Conservation (phyloP, 2,113 vertebrate species). For the Suricata suricatta region DNA sequence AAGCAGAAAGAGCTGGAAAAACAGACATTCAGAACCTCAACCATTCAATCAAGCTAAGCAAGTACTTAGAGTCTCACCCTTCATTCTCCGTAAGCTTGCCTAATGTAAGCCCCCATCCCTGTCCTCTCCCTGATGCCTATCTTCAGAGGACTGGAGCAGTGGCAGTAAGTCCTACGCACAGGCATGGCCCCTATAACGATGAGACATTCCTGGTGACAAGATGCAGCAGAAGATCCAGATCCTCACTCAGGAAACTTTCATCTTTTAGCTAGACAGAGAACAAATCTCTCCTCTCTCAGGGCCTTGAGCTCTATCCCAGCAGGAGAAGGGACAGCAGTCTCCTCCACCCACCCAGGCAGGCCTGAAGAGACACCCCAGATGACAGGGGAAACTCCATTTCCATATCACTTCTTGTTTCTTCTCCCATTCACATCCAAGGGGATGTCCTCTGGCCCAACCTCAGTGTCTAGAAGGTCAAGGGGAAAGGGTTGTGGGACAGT, state of each 20-base stretch:
- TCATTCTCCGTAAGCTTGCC: neutral
- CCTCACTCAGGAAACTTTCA: neutral
- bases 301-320: neutral
- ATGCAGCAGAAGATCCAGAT: neutral
- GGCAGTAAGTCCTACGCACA: neutral
- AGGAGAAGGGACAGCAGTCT: neutral
- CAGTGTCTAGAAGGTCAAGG: neutral
- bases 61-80: neutral
- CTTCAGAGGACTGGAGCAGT: neutral
- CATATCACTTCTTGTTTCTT: neutral
- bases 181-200: neutral
- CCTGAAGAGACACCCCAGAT: neutral
- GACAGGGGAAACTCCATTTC: neutral
- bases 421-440: neutral
- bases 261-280: neutral
- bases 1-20: neutral
- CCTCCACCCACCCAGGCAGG: neutral
- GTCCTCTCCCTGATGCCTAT: fast-evolving
- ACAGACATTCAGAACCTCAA: neutral
- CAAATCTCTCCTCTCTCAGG: neutral
- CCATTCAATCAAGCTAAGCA: neutral
- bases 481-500: neutral
- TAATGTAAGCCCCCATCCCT: neutral
- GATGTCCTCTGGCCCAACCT: neutral
- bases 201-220: neutral